These are phyloP conservation scores for Peromyscus attwateri DNA, from an alignment of 2,797 vertebrate species.

Conservation along the genomic window DNA sequence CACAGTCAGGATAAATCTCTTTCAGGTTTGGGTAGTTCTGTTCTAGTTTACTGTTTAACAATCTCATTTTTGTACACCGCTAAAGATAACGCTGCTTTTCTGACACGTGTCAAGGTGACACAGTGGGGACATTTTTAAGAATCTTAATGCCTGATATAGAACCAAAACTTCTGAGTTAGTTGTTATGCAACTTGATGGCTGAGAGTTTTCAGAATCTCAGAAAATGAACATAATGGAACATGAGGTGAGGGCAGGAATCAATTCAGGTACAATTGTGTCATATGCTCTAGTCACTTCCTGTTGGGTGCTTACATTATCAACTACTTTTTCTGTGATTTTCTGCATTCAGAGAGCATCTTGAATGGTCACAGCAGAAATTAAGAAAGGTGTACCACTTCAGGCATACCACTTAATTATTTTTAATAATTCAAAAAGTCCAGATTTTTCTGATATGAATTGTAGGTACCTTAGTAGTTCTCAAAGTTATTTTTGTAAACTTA, in stretches of 20 bases:
- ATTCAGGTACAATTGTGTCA: neutral
- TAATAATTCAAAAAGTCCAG: neutral
- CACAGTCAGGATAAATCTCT: too few species aligned
- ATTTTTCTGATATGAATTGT: neutral
- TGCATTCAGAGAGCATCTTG: neutral
- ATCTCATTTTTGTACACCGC: neutral
- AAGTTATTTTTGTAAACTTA: slow-evolving; percentile 32
- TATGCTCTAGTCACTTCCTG: neutral
- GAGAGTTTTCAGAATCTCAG: slow-evolving; percentile 1
- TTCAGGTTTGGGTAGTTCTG: neutral
- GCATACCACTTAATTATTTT: neutral
- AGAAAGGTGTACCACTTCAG: neutral
- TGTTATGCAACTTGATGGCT: neutral
- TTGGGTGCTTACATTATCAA: neutral
- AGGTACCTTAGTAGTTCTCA: neutral
- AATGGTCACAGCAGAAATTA: neutral
- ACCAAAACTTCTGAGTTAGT: neutral
- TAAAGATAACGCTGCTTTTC: neutral
- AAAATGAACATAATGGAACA: neutral
- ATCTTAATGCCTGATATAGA: neutral
- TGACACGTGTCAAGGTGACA: neutral
- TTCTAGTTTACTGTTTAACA: slow-evolving; percentile 4
- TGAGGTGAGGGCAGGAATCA: neutral
- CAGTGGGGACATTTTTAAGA: neutral
- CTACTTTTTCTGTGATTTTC: neutral